Base-by-base conservation (phyloP, 2,797 vertebrate species). In the Enteromius viviparus region DNA sequence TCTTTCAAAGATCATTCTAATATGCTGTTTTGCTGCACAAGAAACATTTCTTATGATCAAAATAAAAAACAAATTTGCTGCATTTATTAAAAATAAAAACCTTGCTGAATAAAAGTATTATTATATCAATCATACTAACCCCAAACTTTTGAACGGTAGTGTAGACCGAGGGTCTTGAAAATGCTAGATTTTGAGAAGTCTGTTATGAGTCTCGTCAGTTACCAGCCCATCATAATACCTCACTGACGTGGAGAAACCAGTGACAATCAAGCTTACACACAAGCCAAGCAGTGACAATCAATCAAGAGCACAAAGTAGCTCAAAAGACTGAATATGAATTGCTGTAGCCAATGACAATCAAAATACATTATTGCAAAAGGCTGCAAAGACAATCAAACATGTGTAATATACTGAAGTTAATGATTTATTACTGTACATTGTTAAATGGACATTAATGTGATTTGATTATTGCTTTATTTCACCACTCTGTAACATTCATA, bases 301-400 rank as follows among this genome's bases (percentile, higher is more conserved):
- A 76, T 26, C n/a, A 76, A 40, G 66, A 64, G 23, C 65, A 80
- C 81, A 60, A 70, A 23, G 51, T 37, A 80, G 42, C 34, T 15
- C 10, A 42, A 64, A 70, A 51, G 23, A 6, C 49, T 17, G 10
- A 76, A 77, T 37, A 26, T 64, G 6, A 78, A 87, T 82, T 55
- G 8, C 66, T 79, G 29, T 29, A 89, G 85, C 89, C 55, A 82
- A 77, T 87, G 91, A 94, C 91, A 94, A 93, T 93, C 91, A 88
- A 85, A 66, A 26, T 8, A 23, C 53, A 79, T 84, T 65, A 40
- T 26, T 71, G 23, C 11, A 10, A 37, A 64, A 75, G 71, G 42
- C 53, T 82, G 70, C 71, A 47, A 19, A 34, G 74, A 81, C 62
- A 77, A 81, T 85, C 74, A 76, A 71, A 51, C 78, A 85, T 60